Base-by-base conservation (phyloP, 2,888 invertebrate genomes). In the Aspidiotus destructor region DNA sequence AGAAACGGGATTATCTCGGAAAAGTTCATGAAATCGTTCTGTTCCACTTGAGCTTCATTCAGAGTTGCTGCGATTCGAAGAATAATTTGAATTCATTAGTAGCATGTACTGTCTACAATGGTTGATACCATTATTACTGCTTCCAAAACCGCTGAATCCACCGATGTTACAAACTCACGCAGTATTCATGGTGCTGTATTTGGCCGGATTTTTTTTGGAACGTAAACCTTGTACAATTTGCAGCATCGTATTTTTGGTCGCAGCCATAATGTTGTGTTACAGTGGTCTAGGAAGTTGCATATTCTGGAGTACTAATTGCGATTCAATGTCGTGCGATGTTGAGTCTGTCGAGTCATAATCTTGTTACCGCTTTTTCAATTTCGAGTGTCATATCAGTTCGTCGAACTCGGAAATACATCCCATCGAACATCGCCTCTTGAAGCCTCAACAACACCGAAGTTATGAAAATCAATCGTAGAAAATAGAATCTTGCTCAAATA, bases 141-240 rank as follows among this genome's bases (percentile, higher is more conserved):
- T 98, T 78, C 97, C 98, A 73, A 98, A 97, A 80, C 97, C 98
- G 69, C 86, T 95, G 72, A 97, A 98, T 81, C 96, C 97, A 75
- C 93, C 94, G 52, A 82, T 97, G 70, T 85, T 97, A 74, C 92
- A 96, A 78, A 96, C 96, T 68, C 94, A 96, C 79, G 93, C 95
- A 71, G 92, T 97, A 89, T 97, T 98, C 78, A 93, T 98, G 85
- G 89, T 93, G 72, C 82, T 98, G 67, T 98, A 98, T 80, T 80
- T 98, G 74, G 88, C 96, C 74, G 94, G 97, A 74, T 98, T 98
- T 81, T 97, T 98, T 79, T 81, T 99, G 75, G 96, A 97, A 77
- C 83, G 94, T 75, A 97, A 92, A 78, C 98, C 98, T 0, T 99
- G 98, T 79, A 95, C 95, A 62, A 93, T 97, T 72, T 99, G 98